Conservation (phyloP, 1,140 invertebrate species). For the Luehdorfia chinensis region DNA sequence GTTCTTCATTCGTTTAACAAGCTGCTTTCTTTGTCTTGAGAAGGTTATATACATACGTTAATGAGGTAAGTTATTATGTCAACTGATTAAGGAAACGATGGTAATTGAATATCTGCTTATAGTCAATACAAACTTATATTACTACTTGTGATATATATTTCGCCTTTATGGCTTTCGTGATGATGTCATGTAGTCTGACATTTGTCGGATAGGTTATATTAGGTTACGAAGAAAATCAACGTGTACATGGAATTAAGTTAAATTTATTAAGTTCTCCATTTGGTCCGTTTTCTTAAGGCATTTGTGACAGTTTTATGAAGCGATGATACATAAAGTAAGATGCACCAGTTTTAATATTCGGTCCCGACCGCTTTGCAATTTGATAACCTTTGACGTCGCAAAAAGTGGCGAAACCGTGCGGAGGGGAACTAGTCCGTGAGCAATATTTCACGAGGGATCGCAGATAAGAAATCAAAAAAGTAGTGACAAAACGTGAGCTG, state of each 20-base stretch:
- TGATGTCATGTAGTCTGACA: slow-evolving; percentile 3
- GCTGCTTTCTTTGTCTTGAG: background rate
- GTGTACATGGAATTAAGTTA: too few species aligned
- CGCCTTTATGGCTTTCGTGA: background rate
- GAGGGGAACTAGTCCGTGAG: slow-evolving; percentile 50
- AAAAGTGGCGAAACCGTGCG: slow-evolving; percentile 44
- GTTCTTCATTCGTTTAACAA: too few species aligned
- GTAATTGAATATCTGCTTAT: slow-evolving; percentile 3
- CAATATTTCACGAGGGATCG: slow-evolving; percentile 46
- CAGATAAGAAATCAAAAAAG: slow-evolving; percentile 60
- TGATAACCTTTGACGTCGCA: slow-evolving; percentile 51
- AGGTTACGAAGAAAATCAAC: too few species aligned
- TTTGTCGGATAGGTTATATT: background rate
- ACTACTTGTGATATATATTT: background rate
- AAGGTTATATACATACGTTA: background rate
- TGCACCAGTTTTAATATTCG: background rate
- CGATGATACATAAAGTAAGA: too few species aligned
- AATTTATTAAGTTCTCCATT: too few species aligned
- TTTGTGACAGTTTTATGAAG: too few species aligned
- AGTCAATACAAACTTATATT: slow-evolving; percentile 9
- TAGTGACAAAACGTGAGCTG: slow-evolving; percentile 48
- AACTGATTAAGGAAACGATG: slow-evolving; percentile 11
- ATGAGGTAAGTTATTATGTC: slow-evolving; percentile 12
- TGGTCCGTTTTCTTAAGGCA: too few species aligned
- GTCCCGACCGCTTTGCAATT: slow-evolving; percentile 20